Evolutionary conservation across 2,113 vertebrate genomes (phyloP), one percentile per base, ranked within the genome.

Genomic region (Menidia beryllina): DNA sequence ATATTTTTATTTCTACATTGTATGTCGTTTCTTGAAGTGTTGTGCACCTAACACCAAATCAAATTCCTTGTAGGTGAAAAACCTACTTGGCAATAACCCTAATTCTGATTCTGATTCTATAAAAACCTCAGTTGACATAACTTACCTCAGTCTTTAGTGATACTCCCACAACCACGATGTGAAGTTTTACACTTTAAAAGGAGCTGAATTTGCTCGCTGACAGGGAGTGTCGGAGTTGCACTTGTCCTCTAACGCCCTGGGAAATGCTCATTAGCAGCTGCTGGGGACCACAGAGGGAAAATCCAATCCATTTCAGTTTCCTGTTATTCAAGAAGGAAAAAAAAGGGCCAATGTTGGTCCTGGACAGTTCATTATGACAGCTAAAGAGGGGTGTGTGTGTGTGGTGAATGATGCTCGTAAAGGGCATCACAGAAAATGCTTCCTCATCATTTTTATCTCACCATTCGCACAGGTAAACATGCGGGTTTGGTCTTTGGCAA

Each of bases 291-390:
- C 30, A 34, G 10, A 34, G 30, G 30, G 30, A 34, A 34, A 34
- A 34, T 34, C 5, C 10, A 1, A 34, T 34, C 30, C 30, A 34
- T 34, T 34, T 34, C 30, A 34, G 69, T 74, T 90, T 91, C 89
- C 86, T 86, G 82, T 60, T 14, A 86, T 78, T 79, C 57, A 80
- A 63, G 23, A 59, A 34, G 77, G 47, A 43, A 61, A 41, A 34
- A 5, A 10, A 3, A 75, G 69, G 60, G 57, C 11, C 65, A 69
- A 80, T 85, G 27, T 75, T 62, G 78, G 77, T 53, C 54, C 51
- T 75, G 26, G 20, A 49, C 23, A 62, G 27, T 53, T 63, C 67
- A 66, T 30, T 62, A 38, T 69, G 63, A 57, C 15, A 60, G 7
- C 11, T 36, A 26, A 2, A 23, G 9, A 55, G 20, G 14, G 38